Evolutionary conservation across 2,113 vertebrate species (phyloP).

Genomic region (Pongo pygmaeus): DNA sequence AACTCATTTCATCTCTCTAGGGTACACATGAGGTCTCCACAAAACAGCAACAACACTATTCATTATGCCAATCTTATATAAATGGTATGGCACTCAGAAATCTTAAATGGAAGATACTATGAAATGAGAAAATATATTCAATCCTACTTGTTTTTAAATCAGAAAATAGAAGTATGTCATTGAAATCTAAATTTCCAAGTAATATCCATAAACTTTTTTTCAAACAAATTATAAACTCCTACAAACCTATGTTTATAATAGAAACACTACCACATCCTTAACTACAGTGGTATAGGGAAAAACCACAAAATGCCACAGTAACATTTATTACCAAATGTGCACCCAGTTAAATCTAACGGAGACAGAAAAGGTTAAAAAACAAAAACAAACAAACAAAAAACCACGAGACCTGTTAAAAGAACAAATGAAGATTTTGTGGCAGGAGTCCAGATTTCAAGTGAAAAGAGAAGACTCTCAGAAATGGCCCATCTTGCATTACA

Average conservation of each 20-base stretch:
- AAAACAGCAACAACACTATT: not conserved
- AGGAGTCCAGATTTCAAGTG: not conserved
- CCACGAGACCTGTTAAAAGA: not conserved
- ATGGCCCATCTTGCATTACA: not conserved
- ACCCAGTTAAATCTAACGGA: not conserved
- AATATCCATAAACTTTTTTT: conserved; percentile 25
- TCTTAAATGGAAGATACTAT: not conserved
- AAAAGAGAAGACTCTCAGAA: not conserved
- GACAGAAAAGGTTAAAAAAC: not conserved
- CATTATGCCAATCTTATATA: not conserved
- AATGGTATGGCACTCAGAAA: not conserved
- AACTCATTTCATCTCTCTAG: not conserved
- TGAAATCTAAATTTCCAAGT: conserved; percentile 5
- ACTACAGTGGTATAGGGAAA: not conserved
- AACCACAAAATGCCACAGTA: conserved; percentile 6
- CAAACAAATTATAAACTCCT: conserved; percentile 14
- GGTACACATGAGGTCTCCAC: not conserved
- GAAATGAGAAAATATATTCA: not conserved
- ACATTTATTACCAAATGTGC: not conserved
- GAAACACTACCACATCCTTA: conserved; percentile 39
- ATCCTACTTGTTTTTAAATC: not conserved
- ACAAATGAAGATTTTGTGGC: not conserved
- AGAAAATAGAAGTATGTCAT: conserved; percentile 19
- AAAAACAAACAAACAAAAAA: not conserved
- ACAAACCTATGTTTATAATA: not conserved